Evolutionary conservation across 2,113 vertebrate species (phyloP).

Genomic region (Python bivittatus): DNA sequence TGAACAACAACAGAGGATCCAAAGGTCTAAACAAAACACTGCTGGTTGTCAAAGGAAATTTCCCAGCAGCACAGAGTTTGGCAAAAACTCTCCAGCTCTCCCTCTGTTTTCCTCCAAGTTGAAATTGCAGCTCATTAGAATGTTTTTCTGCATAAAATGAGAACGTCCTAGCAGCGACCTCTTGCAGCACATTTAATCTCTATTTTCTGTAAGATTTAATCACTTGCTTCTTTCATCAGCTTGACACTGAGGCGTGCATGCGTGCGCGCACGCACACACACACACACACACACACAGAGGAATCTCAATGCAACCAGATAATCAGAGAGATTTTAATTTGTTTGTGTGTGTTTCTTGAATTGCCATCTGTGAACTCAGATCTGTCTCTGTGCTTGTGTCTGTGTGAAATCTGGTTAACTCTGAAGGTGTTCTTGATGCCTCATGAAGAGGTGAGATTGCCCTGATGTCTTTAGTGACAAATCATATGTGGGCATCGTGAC

Average conservation of each 20-base stretch:
- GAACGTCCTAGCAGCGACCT: constrained; percentile 41
- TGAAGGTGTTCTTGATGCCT: not conserved
- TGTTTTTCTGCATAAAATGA: constrained; percentile 35
- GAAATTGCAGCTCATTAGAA: constrained; percentile 14
- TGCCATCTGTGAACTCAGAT: constrained; percentile 5
- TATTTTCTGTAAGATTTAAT: constrained; percentile 63
- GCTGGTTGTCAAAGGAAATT: not conserved
- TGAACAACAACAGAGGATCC: not conserved
- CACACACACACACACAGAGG: constrained; percentile 9
- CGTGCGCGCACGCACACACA: not conserved
- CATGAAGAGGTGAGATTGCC: constrained; percentile 31
- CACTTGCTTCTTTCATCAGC: constrained; percentile 42
- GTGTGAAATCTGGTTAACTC: constrained; percentile 33
- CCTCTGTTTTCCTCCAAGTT: not conserved
- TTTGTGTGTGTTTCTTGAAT: not conserved
- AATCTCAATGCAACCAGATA: constrained; percentile 30
- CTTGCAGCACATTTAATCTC: constrained; percentile 44
- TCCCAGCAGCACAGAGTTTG: not conserved
- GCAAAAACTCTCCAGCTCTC: not conserved
- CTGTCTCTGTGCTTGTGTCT: not conserved
- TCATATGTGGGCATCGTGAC: constrained; percentile 43
- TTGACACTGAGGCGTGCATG: constrained; percentile 26
- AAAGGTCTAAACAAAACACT: not conserved
- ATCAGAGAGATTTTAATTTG: constrained; percentile 46
- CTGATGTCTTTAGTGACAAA: constrained; percentile 26